A percentile compares a stretch with the other conserved stretches of the same genome.
Evolutionary conservation across 2,113 vertebrate genomes (phyloP).

Genomic region (Myocastor coypus): DNA sequence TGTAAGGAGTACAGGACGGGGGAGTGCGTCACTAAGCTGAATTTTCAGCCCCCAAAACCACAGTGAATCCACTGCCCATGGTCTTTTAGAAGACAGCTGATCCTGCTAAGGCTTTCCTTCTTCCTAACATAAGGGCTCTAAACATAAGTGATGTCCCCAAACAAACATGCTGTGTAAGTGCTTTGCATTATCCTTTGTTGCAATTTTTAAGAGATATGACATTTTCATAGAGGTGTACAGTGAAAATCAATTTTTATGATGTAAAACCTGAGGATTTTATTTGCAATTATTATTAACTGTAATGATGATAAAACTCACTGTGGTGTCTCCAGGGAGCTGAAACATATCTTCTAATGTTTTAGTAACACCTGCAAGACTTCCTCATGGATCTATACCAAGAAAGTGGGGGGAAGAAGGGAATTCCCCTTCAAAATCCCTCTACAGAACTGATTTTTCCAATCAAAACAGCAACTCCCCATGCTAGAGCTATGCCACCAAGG

Average conservation of each 20-base stretch:
- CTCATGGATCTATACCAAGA: slow-evolving; percentile 10
- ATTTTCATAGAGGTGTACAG: slow-evolving; percentile 75
- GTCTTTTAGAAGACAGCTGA: slow-evolving; percentile 54
- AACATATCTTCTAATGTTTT: slow-evolving; percentile 61
- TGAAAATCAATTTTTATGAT: slow-evolving; percentile 80
- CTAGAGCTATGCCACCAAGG: background rate
- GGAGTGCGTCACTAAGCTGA: background rate
- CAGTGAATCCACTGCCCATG: background rate
- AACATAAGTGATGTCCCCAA: slow-evolving; percentile 69
- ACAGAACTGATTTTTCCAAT: slow-evolving; percentile 50
- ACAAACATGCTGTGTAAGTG: slow-evolving; percentile 74
- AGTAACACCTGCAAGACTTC: slow-evolving; percentile 67
- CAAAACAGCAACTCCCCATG: slow-evolving; percentile 8
- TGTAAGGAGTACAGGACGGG: background rate
- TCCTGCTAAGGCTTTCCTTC: slow-evolving; percentile 24
- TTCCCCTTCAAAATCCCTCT: slow-evolving; percentile 46
- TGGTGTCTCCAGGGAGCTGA: slow-evolving; percentile 28
- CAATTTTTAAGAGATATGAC: slow-evolving; percentile 71
- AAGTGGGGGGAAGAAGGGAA: background rate
- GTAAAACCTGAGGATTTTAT: slow-evolving; percentile 78
- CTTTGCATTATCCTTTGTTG: slow-evolving; percentile 78
- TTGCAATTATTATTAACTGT: slow-evolving; percentile 79
- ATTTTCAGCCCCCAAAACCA: background rate
- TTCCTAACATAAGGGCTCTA: slow-evolving; percentile 53
- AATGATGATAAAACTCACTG: slow-evolving; percentile 75